A percentile compares a stretch with the other conserved stretches of the same genome.
phyloP scores from a whole-genome alignment of 1,140 invertebrate genomes.

The Plutomurus gul region DNA sequence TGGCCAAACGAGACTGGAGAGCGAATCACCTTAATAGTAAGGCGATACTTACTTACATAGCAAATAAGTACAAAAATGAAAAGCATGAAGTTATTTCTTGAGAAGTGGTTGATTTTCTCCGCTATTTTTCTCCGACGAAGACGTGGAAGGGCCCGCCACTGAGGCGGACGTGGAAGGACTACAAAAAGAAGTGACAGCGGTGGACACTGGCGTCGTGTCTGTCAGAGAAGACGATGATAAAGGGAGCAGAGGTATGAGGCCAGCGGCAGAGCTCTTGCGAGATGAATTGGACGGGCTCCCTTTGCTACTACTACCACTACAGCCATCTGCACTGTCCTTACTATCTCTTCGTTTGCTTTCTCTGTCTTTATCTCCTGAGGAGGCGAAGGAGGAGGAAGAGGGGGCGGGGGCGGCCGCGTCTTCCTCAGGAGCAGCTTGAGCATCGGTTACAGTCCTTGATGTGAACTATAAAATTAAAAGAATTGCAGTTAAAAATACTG shows the following conservation, averaged over 20 bases:
- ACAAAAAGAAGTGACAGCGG: slow-evolving; percentile 27
- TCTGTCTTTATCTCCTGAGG: neutral
- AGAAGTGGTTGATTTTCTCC: slow-evolving; percentile 52
- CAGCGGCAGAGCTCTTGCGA: neutral
- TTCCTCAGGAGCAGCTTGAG: no score
- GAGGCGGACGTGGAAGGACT: neutral
- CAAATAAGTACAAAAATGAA: neutral
- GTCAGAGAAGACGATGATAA: slow-evolving; percentile 9
- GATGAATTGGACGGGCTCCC: slow-evolving; percentile 19
- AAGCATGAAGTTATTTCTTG: slow-evolving; percentile 33
- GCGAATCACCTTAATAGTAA: no score
- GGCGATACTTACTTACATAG: no score
- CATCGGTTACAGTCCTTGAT: neutral
- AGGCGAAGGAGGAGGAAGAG: neutral
- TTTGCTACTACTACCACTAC: neutral
- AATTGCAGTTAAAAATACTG: no score
- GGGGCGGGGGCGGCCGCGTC: no score
- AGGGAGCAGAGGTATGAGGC: slow-evolving; percentile 33
- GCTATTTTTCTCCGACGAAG: neutral
- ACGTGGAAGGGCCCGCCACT: neutral
- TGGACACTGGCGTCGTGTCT: neutral
- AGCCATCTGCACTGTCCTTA: neutral
- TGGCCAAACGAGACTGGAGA: no score
- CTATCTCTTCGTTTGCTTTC: neutral
- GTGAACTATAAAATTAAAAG: no score